Evolutionary conservation across 2,113 vertebrate species (phyloP).

Genomic region (Chaenocephalus aceratus): DNA sequence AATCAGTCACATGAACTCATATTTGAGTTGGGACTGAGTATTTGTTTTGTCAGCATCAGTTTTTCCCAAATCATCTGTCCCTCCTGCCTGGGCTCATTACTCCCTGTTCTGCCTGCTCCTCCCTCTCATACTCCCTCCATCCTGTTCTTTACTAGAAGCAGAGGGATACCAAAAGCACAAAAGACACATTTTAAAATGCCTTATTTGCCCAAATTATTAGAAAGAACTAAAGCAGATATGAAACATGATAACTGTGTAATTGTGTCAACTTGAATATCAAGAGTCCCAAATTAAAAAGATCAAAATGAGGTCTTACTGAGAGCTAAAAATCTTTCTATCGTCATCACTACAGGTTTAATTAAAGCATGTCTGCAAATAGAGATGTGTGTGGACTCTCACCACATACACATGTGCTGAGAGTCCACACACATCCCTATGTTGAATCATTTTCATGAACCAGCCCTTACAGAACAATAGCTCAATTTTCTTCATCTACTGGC

Average conservation of each 20-base stretch:
- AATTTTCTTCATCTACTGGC: slow-evolving; percentile 15
- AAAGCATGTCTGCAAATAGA: slow-evolving; percentile 35
- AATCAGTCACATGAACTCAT: slow-evolving; percentile 41
- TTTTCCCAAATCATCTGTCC: slow-evolving; percentile 56
- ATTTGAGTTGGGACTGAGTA: slow-evolving; percentile 40
- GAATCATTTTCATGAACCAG: slow-evolving; percentile 49
- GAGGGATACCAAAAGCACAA: not conserved
- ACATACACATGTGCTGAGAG: slow-evolving; percentile 6
- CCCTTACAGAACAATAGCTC: slow-evolving; percentile 35
- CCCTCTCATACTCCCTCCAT: slow-evolving; percentile 10
- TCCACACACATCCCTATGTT: slow-evolving; percentile 23
- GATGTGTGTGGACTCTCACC: slow-evolving; percentile 13
- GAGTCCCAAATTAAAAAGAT: slow-evolving; percentile 9
- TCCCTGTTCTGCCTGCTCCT: slow-evolving; percentile 27
- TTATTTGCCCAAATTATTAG: slow-evolving; percentile 17
- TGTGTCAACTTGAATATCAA: no score
- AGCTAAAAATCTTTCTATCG: slow-evolving; percentile 18
- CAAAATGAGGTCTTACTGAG: slow-evolving; percentile 13
- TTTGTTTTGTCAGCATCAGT: slow-evolving; percentile 44
- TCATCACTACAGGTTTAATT: not conserved
- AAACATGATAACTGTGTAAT: slow-evolving; percentile 8
- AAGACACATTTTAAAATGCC: slow-evolving; percentile 11
- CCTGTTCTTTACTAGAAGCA: slow-evolving; percentile 27
- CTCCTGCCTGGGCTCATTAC: slow-evolving; percentile 61
- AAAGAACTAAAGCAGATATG: slow-evolving; percentile 11